phyloP scores from a whole-genome alignment of 2,113 vertebrate genomes.

The Sceloporus tristichus region DNA sequence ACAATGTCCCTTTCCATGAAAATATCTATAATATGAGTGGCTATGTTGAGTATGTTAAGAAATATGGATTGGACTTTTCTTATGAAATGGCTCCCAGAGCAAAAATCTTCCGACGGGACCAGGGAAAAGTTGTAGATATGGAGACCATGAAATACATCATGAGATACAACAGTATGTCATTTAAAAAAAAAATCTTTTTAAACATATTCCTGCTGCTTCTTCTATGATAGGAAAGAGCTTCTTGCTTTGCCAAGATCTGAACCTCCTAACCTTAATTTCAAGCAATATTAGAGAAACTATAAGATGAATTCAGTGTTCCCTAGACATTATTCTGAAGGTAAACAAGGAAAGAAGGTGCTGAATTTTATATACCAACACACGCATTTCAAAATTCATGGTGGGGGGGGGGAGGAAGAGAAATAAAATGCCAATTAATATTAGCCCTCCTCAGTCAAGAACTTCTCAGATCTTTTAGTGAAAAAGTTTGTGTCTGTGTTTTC shows the following conservation, averaged over 20 bases:
- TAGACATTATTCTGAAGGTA: not conserved
- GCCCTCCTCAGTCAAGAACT: not conserved
- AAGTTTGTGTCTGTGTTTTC: not conserved
- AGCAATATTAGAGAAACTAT: not conserved
- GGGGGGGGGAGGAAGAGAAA: not conserved
- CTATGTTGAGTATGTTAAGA: constrained; percentile 79
- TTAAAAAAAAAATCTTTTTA: not conserved
- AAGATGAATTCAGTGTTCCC: not conserved
- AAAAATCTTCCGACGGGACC: constrained; percentile 92
- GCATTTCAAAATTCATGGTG: constrained; percentile 5
- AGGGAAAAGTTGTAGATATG: constrained; percentile 83
- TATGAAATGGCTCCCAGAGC: constrained; percentile 90
- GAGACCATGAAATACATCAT: constrained; percentile 88
- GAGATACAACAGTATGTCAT: constrained; percentile 92
- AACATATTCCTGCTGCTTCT: not conserved
- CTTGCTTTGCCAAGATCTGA: not conserved
- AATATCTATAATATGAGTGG: constrained; percentile 89
- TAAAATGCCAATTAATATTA: not conserved
- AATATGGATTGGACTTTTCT: constrained; percentile 87
- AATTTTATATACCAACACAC: constrained; percentile 21
- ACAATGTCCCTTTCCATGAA: constrained; percentile 89
- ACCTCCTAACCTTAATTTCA: not conserved
- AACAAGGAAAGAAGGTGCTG: constrained; percentile 9
- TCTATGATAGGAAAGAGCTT: not conserved
- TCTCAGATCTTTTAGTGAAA: not conserved